Conservation (phyloP, 2,113 vertebrate genomes). For the Peromyscus leucopus region DNA sequence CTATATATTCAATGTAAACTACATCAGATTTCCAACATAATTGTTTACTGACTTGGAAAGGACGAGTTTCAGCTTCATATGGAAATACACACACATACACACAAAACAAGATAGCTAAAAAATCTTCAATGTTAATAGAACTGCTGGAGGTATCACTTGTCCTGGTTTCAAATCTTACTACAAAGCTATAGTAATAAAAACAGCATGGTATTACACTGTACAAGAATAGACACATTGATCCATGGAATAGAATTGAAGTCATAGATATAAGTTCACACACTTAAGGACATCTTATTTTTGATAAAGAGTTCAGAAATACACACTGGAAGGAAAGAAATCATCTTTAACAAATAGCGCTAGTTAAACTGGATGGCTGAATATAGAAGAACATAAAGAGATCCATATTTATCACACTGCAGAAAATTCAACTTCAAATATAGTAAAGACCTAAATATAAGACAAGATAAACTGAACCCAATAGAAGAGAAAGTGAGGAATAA, state of each 20-base stretch:
- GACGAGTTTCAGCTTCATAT: not conserved
- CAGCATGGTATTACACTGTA: not conserved
- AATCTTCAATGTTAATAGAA: not conserved
- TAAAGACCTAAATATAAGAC: not conserved
- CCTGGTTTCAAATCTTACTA: not conserved
- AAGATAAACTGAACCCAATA: not conserved
- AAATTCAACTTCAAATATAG: not conserved
- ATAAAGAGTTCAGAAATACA: not conserved
- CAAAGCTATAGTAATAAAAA: not conserved
- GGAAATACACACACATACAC: not conserved
- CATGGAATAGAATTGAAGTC: not conserved
- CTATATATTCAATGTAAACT: not conserved
- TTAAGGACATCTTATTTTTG: not conserved
- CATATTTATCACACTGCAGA: not conserved
- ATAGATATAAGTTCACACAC: not conserved
- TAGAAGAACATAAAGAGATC: not conserved
- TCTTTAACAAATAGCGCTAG: not conserved
- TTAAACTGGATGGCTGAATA: not conserved
- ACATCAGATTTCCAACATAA: not conserved
- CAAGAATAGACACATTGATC: not conserved
- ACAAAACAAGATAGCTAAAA: not conserved
- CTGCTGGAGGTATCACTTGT: not conserved
- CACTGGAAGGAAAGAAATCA: too few relatives aligned
- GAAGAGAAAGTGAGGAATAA: not conserved
- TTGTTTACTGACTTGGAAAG: not conserved